phyloP scores from a whole-genome alignment of 2,113 vertebrate species.

The Oriolus oriolus region DNA sequence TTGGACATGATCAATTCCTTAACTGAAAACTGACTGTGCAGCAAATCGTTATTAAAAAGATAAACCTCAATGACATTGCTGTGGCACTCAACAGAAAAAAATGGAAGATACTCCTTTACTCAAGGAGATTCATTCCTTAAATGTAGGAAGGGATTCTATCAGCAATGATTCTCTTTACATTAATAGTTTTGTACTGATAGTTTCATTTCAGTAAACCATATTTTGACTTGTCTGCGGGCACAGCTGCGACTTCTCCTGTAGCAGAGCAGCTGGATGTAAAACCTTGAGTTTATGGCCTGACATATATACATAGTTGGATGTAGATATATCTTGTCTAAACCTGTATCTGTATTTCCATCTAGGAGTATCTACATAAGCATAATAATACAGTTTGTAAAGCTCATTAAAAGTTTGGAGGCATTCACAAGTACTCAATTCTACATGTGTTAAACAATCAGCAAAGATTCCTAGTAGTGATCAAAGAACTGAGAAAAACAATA shows the following conservation, averaged over 20 bases:
- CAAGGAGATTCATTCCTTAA: background rate
- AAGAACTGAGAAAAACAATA: background rate
- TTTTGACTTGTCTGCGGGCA: background rate
- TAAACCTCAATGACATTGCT: background rate
- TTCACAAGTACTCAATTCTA: background rate
- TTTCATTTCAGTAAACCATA: background rate
- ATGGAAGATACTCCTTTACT: background rate
- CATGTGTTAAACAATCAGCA: background rate
- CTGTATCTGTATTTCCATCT: background rate
- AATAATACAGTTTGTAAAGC: background rate
- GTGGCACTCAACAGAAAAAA: background rate
- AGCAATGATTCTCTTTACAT: background rate
- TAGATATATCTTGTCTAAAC: background rate
- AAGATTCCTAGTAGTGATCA: background rate
- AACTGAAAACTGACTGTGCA: background rate
- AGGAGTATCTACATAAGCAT: background rate
- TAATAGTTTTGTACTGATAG: background rate
- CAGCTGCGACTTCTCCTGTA: background rate
- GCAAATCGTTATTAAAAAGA: background rate
- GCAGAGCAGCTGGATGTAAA: background rate
- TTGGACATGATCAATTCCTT: background rate
- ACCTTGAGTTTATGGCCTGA: background rate
- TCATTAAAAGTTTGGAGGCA: background rate
- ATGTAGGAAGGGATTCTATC: background rate
- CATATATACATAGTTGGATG: background rate